Evolutionary conservation across 2,797 vertebrate genomes (phyloP).

Genomic region (Streptopelia turtur): DNA sequence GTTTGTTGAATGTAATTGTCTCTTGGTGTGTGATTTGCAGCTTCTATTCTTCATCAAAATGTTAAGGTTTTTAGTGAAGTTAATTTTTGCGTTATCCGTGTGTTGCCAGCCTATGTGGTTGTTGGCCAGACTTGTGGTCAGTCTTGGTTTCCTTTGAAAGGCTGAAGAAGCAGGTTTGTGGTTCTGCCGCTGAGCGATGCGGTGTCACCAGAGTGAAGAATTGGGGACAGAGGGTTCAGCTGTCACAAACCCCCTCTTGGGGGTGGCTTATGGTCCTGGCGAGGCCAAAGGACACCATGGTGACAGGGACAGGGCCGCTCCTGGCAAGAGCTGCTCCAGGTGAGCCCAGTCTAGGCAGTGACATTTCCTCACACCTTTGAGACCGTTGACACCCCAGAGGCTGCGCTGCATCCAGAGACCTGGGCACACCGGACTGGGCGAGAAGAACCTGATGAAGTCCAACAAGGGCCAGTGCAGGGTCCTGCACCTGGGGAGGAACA

Average conservation of each 20-base stretch:
- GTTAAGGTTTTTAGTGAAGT: not conserved
- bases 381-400: not conserved
- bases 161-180: not conserved
- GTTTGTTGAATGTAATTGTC: not conserved
- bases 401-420: too few species aligned
- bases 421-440: too few species aligned
- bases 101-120: not conserved
- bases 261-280: accelerated
- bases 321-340: not conserved
- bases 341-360: not conserved
- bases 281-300: not conserved
- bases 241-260: not conserved
- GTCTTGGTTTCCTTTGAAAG: not conserved
- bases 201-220: not conserved
- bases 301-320: not conserved
- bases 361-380: not conserved
- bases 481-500: too few species aligned
- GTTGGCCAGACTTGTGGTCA: not conserved
- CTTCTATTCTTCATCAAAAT: not conserved
- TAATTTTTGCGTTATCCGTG: not conserved
- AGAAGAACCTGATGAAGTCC: too few species aligned
- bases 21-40: not conserved
- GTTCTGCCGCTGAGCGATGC: not conserved
- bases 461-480: too few species aligned
- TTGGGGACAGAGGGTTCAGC: accelerated